phyloP scores from a whole-genome alignment of 2,113 vertebrate species.

The Scytalopus superciliaris region DNA sequence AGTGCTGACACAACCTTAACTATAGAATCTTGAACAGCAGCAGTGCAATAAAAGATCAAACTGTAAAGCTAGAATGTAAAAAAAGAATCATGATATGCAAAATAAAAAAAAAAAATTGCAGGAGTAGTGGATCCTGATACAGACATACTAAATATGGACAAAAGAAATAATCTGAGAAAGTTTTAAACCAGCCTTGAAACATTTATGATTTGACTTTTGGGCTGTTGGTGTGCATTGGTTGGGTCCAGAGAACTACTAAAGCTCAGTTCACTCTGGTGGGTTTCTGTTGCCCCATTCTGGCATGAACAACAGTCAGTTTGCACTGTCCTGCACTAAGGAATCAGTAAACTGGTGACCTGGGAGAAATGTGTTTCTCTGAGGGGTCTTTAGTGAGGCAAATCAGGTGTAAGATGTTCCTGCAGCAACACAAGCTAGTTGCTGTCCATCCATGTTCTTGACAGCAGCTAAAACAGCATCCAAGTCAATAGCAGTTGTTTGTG shows the following conservation, averaged over 20 bases:
- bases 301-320: not conserved
- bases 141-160: not conserved
- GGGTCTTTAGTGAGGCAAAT: not conserved
- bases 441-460: slow-evolving; percentile 12
- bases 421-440: not conserved
- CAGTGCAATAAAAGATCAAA: slow-evolving; percentile 10
- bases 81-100: not conserved
- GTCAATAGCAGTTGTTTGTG: slow-evolving; percentile 5
- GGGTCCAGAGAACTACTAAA: not conserved
- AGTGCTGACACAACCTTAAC: slow-evolving; percentile 42
- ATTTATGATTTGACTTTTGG: not conserved
- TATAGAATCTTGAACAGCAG: slow-evolving; percentile 23
- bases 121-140: not conserved
- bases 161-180: not conserved
- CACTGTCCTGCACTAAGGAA: not conserved
- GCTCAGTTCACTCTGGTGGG: not conserved
- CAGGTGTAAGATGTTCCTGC: not conserved
- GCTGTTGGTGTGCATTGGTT: not conserved
- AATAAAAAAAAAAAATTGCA: not conserved
- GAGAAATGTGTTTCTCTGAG: slow-evolving; percentile 1
- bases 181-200: not conserved
- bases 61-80: not conserved
- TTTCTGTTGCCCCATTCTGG: not conserved
- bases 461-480: slow-evolving; percentile 18
- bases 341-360: not conserved